Percentiles rank a stretch among this genome's conserved stretches.
Evolutionary conservation across 2,888 invertebrate species (phyloP).

Genomic region (Apoda limacodes): DNA sequence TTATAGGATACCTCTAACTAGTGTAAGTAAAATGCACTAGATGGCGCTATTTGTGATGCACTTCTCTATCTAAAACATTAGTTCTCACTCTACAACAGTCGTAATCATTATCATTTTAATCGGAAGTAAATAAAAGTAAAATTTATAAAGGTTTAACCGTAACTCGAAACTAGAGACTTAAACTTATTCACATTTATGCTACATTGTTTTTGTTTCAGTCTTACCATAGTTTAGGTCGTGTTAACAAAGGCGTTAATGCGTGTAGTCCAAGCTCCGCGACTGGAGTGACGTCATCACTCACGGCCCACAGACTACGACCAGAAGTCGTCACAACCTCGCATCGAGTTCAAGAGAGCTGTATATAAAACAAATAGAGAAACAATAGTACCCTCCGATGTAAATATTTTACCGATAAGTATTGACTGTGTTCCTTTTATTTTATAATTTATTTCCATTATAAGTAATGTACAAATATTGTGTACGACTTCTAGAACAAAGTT

Average conservation of each 20-base stretch:
- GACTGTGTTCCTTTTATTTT: constrained; percentile 29
- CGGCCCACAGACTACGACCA: constrained; percentile 83
- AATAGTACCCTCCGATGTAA: constrained; percentile 36
- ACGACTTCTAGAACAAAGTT: no score
- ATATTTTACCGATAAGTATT: constrained; percentile 24
- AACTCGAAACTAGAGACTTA: no score
- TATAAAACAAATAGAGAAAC: constrained; percentile 66
- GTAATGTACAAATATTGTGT: constrained; percentile 12
- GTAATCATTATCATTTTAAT: no score
- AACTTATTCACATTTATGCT: not conserved
- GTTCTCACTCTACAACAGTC: no score
- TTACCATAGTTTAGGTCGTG: constrained; percentile 81
- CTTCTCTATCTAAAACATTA: no score
- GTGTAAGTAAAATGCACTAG: constrained; percentile 40
- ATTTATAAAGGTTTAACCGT: no score
- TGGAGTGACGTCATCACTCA: constrained; percentile 79
- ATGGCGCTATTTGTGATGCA: not conserved
- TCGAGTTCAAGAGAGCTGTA: constrained; percentile 91
- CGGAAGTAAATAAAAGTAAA: no score
- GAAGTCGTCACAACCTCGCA: constrained; percentile 90
- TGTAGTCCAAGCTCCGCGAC: constrained; percentile 60
- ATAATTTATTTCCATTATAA: not conserved
- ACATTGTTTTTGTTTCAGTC: constrained; percentile 75
- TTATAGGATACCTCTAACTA: constrained; percentile 64
- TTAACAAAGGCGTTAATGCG: constrained; percentile 75